Evolutionary conservation across 2,888 invertebrate genomes (phyloP).

Genomic region (Hypomecis punctinalis): DNA sequence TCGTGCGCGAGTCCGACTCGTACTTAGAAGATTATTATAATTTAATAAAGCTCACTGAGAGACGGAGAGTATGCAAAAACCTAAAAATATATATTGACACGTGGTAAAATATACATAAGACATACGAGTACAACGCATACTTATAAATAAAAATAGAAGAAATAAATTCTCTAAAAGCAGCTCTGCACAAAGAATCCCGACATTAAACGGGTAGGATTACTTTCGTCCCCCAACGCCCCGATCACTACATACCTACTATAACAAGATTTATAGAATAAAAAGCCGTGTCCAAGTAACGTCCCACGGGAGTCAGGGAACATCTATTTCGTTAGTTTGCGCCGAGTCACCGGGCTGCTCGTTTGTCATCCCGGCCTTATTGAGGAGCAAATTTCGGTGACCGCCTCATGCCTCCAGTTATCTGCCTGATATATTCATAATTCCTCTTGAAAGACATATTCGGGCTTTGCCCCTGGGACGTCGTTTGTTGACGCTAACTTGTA

Average conservation of each 20-base stretch:
- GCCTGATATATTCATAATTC: constrained; percentile 71
- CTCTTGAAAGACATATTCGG: constrained; percentile 54
- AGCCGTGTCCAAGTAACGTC: constrained; percentile 50
- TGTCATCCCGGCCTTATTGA: constrained; percentile 71
- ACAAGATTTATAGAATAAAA: constrained; percentile 55
- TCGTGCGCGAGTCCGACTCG: too few species aligned
- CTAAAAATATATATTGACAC: too few species aligned
- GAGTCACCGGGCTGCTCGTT: constrained; percentile 69
- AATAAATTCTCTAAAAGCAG: neutral
- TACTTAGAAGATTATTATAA: too few species aligned
- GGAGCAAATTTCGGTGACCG: constrained; percentile 66
- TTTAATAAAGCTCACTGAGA: too few species aligned
- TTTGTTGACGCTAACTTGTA: constrained; percentile 43
- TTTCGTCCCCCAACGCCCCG: constrained; percentile 23
- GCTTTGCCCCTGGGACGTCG: constrained; percentile 40
- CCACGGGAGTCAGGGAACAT: constrained; percentile 52
- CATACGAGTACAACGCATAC: too few species aligned
- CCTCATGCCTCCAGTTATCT: constrained; percentile 61
- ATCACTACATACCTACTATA: constrained; percentile 42
- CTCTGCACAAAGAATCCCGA: constrained; percentile 9
- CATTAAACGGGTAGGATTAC: constrained; percentile 26
- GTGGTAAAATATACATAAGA: too few species aligned
- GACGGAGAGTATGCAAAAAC: too few species aligned
- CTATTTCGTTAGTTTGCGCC: constrained; percentile 67
- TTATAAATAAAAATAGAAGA: neutral